phyloP scores from a whole-genome alignment of 2,888 invertebrate genomes.

The Ecdyonurus torrentis region DNA sequence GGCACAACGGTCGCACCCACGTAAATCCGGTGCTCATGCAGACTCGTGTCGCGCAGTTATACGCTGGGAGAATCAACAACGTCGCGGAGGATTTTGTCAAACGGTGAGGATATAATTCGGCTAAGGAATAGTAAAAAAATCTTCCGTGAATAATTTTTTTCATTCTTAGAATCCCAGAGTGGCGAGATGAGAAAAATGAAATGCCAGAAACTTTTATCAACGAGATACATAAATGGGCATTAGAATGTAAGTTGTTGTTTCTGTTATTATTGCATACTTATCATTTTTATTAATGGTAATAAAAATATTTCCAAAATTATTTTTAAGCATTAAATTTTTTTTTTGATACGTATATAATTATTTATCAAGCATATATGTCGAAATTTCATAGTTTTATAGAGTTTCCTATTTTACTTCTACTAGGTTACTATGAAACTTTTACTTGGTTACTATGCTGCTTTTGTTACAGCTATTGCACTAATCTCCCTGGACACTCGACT shows the following conservation, averaged over 20 bases:
- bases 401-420: no score
- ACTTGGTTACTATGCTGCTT: no score
- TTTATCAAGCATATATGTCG: no score
- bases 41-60: conserved; percentile 53
- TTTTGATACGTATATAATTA: no score
- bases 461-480: conserved; percentile 23
- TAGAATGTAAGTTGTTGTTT: not conserved
- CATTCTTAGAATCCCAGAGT: not conserved
- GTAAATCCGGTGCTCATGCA: conserved; percentile 34
- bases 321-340: no score
- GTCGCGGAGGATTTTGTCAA: conserved; percentile 61
- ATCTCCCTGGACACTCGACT: conserved; percentile 27
- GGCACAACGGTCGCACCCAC: not conserved
- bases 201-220: not conserved
- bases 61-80: conserved; percentile 55
- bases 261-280: no score
- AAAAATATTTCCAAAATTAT: no score
- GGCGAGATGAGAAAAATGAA: not conserved
- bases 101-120: conserved; percentile 34
- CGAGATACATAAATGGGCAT: not conserved
- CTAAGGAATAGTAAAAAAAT: no score
- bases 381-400: no score
- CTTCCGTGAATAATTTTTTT: no score
- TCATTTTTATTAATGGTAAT: no score
- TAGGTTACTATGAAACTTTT: no score